Evolutionary conservation across 1,140 invertebrate genomes (phyloP), one percentile per base, ranked within the genome.

Genomic region (Temnothorax longispinosus): DNA sequence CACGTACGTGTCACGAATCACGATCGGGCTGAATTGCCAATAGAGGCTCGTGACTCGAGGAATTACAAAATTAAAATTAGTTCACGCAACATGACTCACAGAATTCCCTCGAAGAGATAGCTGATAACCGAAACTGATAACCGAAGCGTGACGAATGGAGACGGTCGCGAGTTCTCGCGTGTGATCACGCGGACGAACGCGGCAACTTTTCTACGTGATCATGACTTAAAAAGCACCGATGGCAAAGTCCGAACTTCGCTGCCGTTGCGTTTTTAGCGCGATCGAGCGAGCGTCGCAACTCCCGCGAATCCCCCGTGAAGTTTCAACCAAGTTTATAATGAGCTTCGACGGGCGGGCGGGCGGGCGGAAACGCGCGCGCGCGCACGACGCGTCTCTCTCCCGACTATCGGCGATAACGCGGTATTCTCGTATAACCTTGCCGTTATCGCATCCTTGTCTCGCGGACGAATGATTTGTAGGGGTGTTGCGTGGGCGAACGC

Each of bases 141-240:
- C 0, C 8, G n/a, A 84, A 11, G 54, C n/a, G 54, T 84, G 13
- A 62, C 52, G 21, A 6, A 52, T 3, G n/a, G 11, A 27, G 1
- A 32, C 1, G 0, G 8, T 18, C 15, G 35, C 13, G 41, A 44
- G 11, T 69, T 15, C 11, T 69, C 6, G 1, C 18, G 50, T n/a
- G 6, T 47, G 32, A 27, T 27, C 32, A 15, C 7, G 18, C 15
- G 41, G 18, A 60, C 8, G 13, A n/a, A n/a, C 5, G 32, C 54
- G 47, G 35, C 6, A 27, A 1, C 7, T 35, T 15, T 38, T 74
- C n/a, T 38, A 7, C 54, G 4, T 13, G 13, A 74, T 60, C 35
- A 82, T 81, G 50, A 84, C 67, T 75, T 60, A 84, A 84, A 84
- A 84, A 27, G 62, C 2, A 60, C 18, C 41, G n/a, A 27, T 21